Percentiles rank a stretch among this genome's conserved stretches.
Conservation (phyloP, 2,113 vertebrate species). For the Aldabrachelys gigantea region DNA sequence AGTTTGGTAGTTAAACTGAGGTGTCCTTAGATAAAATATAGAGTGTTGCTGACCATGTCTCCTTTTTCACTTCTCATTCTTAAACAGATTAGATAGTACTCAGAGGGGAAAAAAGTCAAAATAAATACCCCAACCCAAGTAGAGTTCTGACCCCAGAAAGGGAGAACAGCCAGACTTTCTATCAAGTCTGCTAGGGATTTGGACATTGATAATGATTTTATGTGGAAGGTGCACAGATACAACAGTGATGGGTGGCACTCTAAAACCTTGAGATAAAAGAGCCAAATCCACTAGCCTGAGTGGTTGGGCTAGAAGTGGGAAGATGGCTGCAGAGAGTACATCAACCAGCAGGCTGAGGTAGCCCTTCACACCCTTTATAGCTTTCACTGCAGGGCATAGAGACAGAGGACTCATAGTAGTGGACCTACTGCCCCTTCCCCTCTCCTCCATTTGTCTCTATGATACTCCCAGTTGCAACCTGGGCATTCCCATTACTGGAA, state of each 20-base stretch:
- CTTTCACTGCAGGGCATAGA: background rate
- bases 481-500: background rate
- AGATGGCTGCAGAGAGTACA: background rate
- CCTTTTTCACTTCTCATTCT: background rate
- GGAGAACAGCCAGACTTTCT: background rate
- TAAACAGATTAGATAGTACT: background rate
- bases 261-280: background rate
- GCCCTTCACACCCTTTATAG: background rate
- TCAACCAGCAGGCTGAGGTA: background rate
- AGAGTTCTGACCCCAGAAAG: background rate
- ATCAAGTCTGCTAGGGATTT: background rate
- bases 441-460: background rate
- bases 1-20: background rate
- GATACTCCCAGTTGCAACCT: background rate
- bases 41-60: background rate
- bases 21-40: rapidly evolving
- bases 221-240: background rate
- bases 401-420: background rate
- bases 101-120: background rate
- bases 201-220: background rate
- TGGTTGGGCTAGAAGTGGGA: too few species aligned
- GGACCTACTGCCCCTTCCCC: rapidly evolving
- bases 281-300: background rate
- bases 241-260: background rate
- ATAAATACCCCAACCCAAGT: background rate